Base-by-base conservation (phyloP, 2,113 vertebrate species). In the Melospiza melodia region DNA sequence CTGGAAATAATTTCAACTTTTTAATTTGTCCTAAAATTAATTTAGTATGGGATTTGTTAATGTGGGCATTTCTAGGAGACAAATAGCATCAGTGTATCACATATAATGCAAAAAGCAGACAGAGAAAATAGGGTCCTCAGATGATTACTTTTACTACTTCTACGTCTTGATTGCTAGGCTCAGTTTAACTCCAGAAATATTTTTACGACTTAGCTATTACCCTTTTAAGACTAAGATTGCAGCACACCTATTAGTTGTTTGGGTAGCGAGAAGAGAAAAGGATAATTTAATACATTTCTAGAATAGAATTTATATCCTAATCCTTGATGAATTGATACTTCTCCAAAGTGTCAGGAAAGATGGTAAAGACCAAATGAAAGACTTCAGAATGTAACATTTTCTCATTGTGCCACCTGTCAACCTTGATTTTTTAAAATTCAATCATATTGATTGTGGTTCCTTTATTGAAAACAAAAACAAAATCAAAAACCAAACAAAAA, bases 261-360 rank as follows among this genome's bases (percentile, higher is more conserved):
- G 4, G 18, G 14, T 24, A 69, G 28, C 0, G 0, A 73, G 19
- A 44, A 27, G 3, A 48, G 27, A 72, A 67, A 58, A 8, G 14
- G 9, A 46, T 61, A 43, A 58, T 73, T 77, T 76, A 88, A 43
- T 65, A 21, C 3, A 31, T 68, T 95, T 69, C 48, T 58, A 16
- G 66, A 69, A 68, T 27, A 48, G 20, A 43, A 65, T 54, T 68
- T 76, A 33, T 46, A 30, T 48, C 30, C 28, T n/a, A 19, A 30
- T 58, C 30, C 4, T 37, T 41, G 41, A 2, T 58, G 31, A 88
- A 68, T 4, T 75, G 66, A 48, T 46, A 15, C 6, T 65, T 85
- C n/a, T 61, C 25, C 11, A 9, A 63, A 88, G 44, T 41, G 9
- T 49, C 55, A 54, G 14, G 28, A 73, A 57, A 79, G 33, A 44